Conservation (phyloP, 2,113 vertebrate genomes). For the Anser brachyrhynchus region DNA sequence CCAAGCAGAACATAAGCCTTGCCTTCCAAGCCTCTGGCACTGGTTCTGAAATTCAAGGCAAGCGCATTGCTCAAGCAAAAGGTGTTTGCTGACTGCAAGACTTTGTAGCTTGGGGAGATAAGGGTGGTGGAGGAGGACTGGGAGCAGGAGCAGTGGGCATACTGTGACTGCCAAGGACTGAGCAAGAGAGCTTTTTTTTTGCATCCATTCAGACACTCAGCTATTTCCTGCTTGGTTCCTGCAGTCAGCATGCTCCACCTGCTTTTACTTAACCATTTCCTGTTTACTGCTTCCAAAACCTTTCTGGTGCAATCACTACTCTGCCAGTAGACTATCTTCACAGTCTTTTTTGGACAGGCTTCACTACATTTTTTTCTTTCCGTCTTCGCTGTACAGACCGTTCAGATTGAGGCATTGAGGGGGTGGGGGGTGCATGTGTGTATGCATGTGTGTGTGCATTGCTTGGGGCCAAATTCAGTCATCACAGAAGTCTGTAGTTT, state of each 20-base stretch:
- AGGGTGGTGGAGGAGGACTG: not conserved
- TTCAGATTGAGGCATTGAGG: not conserved
- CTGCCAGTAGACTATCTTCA: not conserved
- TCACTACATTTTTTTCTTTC: not conserved
- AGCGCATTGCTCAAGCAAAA: slow-evolving; percentile 18
- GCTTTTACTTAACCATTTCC: slow-evolving; percentile 82
- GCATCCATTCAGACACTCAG: slow-evolving; percentile 72
- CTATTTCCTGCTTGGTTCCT: slow-evolving; percentile 79
- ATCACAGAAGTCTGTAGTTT: not conserved
- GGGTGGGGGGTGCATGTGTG: not conserved
- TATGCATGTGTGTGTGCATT: not conserved
- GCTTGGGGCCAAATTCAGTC: not conserved
- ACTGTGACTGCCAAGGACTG: slow-evolving; percentile 28
- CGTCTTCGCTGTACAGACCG: not conserved
- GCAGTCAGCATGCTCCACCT: slow-evolving; percentile 70
- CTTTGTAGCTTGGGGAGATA: slow-evolving; percentile 8
- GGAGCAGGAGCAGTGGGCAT: not conserved
- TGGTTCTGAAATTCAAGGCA: not conserved
- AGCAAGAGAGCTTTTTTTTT: slow-evolving; percentile 65
- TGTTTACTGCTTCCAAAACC: slow-evolving; percentile 71
- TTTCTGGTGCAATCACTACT: slow-evolving; percentile 41
- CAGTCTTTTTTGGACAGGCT: not conserved
- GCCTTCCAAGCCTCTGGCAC: not conserved
- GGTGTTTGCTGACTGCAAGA: not conserved
- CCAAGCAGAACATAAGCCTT: not conserved